Conservation (phyloP, 2,113 vertebrate genomes). For the Grallaria varia region DNA sequence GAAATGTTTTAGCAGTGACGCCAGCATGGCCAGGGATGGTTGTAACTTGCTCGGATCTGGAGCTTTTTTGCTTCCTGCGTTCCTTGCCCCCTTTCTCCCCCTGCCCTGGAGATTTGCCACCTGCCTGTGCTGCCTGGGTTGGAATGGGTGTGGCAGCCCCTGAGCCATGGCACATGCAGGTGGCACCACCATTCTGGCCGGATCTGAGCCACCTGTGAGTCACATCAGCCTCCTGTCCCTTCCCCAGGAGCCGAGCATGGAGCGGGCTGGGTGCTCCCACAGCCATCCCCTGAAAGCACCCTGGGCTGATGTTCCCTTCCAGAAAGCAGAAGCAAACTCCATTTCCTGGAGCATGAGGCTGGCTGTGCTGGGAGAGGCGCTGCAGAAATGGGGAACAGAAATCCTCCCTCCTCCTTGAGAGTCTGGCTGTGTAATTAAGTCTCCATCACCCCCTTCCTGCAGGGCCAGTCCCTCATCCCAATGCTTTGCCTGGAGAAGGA, state of each 20-base stretch:
- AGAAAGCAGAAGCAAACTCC: slow-evolving; percentile 32
- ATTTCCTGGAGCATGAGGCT: background rate
- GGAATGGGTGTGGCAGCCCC: background rate
- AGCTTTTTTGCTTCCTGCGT: slow-evolving; percentile 1
- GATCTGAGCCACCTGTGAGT: background rate
- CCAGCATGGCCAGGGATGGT: slow-evolving; percentile 19
- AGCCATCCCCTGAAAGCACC: background rate
- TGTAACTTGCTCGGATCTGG: slow-evolving; percentile 22
- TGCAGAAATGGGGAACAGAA: slow-evolving; percentile 47
- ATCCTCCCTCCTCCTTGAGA: background rate
- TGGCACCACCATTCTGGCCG: background rate
- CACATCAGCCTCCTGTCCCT: background rate
- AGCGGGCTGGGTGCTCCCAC: background rate
- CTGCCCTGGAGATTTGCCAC: background rate
- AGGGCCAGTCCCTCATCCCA: fast-evolving
- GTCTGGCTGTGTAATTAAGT: background rate
- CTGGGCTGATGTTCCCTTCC: background rate
- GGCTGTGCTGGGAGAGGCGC: background rate
- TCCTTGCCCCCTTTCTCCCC: slow-evolving; percentile 1
- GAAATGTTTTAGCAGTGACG: slow-evolving; percentile 54
- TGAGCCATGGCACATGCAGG: background rate
- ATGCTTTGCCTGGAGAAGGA: background rate
- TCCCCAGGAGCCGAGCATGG: fast-evolving
- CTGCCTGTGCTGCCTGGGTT: background rate
- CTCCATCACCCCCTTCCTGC: background rate